phyloP scores from a whole-genome alignment of 2,113 vertebrate genomes.

The Limnothrissa miodon region DNA sequence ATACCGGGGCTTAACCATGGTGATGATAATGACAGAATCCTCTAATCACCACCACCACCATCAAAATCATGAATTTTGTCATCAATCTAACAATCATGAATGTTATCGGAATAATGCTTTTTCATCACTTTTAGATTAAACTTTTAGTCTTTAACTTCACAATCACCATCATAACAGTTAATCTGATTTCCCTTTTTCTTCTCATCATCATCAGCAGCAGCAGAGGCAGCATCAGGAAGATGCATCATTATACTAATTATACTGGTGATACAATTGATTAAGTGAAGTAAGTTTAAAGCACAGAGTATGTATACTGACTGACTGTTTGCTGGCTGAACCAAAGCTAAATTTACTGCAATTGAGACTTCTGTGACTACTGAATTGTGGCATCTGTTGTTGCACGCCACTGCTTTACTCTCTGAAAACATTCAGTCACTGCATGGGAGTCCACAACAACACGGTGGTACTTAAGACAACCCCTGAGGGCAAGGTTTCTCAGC shows the following conservation, averaged over 20 bases:
- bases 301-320: not conserved
- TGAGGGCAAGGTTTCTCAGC: conserved; percentile 19
- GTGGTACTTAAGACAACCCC: not conserved
- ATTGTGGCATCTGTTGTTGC: not conserved
- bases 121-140: too few species aligned
- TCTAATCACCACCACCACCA: too few species aligned
- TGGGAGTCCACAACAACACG: not conserved
- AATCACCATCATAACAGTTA: too few species aligned
- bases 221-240: not conserved
- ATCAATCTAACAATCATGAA: not conserved
- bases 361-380: too few species aligned
- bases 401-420: not conserved
- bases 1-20: not conserved
- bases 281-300: not conserved
- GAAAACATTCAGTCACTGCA: not conserved
- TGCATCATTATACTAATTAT: not conserved
- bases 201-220: not conserved
- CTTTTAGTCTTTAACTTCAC: too few species aligned
- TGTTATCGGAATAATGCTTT: not conserved
- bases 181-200: too few species aligned
- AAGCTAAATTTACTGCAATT: not conserved
- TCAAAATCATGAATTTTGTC: not conserved
- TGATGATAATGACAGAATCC: not conserved
- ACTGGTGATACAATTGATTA: not conserved
- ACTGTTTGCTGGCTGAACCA: not conserved